Percentiles rank a stretch among this genome's conserved stretches.
phyloP scores from a whole-genome alignment of 2,113 vertebrate genomes.

The Thunnus thynnus region DNA sequence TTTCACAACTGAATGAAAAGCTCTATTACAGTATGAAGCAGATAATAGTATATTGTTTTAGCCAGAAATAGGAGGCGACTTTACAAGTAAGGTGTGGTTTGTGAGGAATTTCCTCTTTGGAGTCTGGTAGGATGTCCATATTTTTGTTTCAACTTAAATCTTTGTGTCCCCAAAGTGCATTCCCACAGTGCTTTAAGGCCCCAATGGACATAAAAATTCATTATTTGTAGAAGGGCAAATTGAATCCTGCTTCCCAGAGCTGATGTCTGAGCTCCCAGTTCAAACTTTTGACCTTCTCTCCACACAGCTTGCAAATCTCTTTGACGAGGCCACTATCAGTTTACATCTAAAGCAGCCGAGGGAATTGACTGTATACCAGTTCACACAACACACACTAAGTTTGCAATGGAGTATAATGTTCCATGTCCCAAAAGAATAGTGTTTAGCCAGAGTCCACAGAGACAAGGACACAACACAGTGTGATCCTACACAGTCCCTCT shows the following conservation, averaged over 20 bases:
- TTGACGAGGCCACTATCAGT: constrained; percentile 16
- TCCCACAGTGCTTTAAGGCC: constrained; percentile 63
- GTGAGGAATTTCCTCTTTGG: constrained; percentile 11
- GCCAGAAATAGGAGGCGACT: neutral
- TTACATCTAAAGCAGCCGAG: constrained; percentile 36
- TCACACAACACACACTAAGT: constrained; percentile 55
- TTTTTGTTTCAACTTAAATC: constrained; percentile 28
- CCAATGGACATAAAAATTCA: constrained; percentile 34
- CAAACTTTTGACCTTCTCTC: constrained; percentile 58
- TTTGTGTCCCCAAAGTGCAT: constrained; percentile 22
- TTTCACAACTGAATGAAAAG: neutral
- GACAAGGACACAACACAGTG: constrained; percentile 11
- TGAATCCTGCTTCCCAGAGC: constrained; percentile 61
- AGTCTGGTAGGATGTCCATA: constrained; percentile 6
- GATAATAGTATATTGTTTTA: neutral
- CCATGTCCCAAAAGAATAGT: constrained; percentile 21
- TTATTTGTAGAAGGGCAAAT: constrained; percentile 56
- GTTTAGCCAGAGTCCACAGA: constrained; percentile 30
- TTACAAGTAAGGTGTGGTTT: neutral
- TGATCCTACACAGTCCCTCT: neutral
- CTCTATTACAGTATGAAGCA: neutral
- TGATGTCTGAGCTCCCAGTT: constrained; percentile 27
- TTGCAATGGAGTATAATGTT: constrained; percentile 1
- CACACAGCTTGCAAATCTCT: constrained; percentile 31
- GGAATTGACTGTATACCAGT: constrained; percentile 20